Conservation (phyloP, 2,888 invertebrate species). For the Choreutis nemorana region DNA sequence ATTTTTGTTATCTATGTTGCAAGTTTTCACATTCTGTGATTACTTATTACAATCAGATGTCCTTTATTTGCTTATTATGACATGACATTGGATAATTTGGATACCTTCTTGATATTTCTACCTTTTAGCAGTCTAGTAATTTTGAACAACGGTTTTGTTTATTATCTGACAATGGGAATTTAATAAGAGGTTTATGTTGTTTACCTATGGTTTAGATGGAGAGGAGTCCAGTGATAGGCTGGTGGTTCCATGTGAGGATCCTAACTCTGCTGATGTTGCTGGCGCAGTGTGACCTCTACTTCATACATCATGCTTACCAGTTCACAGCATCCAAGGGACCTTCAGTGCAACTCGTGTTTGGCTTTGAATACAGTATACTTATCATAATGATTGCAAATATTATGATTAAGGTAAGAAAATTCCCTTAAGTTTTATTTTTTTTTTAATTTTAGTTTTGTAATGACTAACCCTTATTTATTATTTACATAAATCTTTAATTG, state of each 20-base stretch:
- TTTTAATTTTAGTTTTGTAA: neutral
- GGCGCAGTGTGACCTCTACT: conserved; percentile 83
- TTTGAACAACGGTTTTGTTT: no score
- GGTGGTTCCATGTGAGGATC: conserved; percentile 93
- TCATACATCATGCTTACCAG: conserved; percentile 93
- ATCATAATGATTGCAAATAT: conserved; percentile 93
- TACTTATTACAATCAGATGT: no score
- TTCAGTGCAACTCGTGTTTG: conserved; percentile 97
- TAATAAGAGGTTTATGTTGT: conserved; percentile 3
- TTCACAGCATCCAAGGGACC: conserved; percentile 93
- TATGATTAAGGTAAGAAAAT: conserved; percentile 80
- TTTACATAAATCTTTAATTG: no score
- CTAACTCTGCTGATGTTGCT: conserved; percentile 83
- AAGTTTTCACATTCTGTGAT: no score
- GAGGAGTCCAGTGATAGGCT: conserved; percentile 95
- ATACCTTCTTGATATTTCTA: no score
- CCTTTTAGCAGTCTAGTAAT: no score
- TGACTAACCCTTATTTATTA: no score
- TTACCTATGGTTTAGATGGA: conserved; percentile 82
- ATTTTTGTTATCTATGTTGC: no score
- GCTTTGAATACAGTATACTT: conserved; percentile 98
- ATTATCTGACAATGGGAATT: no score
- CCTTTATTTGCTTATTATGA: no score
- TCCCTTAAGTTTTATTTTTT: conserved; percentile 1
- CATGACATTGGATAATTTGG: no score